Evolutionary conservation across 2,888 invertebrate genomes (phyloP).

Genomic region (Seira sanloemensis): DNA sequence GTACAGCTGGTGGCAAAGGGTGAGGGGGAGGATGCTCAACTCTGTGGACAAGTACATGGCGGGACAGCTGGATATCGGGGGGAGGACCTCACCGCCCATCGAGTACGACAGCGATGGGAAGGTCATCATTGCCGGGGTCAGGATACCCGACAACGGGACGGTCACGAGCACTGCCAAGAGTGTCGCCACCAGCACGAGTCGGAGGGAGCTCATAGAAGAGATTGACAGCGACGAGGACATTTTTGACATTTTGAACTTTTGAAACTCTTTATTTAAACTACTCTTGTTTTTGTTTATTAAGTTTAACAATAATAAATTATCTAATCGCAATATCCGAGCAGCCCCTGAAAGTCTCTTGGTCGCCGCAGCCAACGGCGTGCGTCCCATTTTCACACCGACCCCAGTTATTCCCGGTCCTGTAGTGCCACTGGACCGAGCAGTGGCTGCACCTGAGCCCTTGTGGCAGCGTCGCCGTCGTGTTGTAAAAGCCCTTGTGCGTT

Average conservation of each 20-base stretch:
- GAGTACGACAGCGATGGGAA: constrained; percentile 49
- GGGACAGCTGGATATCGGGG: constrained; percentile 30
- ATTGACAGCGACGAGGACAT: constrained; percentile 32
- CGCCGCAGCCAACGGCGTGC: constrained; percentile 48
- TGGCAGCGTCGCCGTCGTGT: constrained; percentile 76
- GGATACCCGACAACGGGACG: constrained; percentile 20
- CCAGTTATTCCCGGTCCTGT: constrained; percentile 76
- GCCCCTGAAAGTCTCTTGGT: constrained; percentile 46
- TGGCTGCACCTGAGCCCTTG: constrained; percentile 77
- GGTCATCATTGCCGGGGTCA: constrained; percentile 32
- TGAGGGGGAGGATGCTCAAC: constrained; percentile 49
- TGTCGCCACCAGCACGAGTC: background rate
- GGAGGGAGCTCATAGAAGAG: background rate
- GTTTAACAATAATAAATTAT: no score
- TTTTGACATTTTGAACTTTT: constrained; percentile 24
- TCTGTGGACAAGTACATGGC: constrained; percentile 61
- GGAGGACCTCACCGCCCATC: constrained; percentile 36
- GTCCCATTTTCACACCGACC: constrained; percentile 37
- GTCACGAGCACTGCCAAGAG: background rate
- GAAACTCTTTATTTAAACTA: no score
- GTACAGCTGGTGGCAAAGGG: constrained; percentile 55
- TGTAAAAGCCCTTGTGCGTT: background rate
- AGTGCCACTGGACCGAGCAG: constrained; percentile 80
- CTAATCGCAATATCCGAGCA: constrained; percentile 43
- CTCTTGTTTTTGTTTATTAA: no score